Percentiles rank a stretch among this genome's conserved stretches.
phyloP scores from a whole-genome alignment of 2,113 vertebrate genomes.

The Zosterops borbonicus region DNA sequence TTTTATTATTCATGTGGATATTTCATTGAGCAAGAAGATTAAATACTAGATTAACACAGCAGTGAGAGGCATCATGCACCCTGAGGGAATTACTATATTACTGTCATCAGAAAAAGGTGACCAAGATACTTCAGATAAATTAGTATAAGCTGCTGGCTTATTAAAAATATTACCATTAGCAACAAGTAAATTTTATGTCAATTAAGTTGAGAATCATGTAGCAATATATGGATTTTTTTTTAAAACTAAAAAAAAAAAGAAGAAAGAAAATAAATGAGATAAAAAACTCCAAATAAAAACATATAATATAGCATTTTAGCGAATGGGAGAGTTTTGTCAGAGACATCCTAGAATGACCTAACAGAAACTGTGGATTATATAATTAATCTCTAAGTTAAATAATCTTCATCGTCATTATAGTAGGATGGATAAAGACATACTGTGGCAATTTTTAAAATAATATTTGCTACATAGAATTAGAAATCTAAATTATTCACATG shows the following conservation, averaged over 20 bases:
- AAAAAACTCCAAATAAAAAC: neutral
- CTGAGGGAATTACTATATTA: neutral
- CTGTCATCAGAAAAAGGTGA: neutral
- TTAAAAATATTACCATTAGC: neutral
- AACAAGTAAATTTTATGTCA: neutral
- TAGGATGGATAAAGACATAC: neutral
- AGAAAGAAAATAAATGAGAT: neutral
- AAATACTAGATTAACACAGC: neutral
- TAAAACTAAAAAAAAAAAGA: neutral
- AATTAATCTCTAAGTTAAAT: neutral
- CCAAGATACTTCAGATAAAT: neutral
- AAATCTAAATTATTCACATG: neutral
- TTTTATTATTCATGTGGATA: neutral
- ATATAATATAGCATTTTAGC: neutral
- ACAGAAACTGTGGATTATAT: neutral
- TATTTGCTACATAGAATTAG: neutral
- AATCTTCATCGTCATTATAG: neutral
- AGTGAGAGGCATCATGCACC: neutral
- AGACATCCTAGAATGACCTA: neutral
- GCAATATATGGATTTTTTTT: neutral
- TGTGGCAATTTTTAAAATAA: neutral
- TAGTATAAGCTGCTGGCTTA: neutral
- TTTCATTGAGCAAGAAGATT: neutral
- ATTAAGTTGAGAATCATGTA: neutral
- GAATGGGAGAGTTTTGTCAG: neutral